Base-by-base conservation (phyloP, 2,797 vertebrate species). In the Trachurus trachurus region DNA sequence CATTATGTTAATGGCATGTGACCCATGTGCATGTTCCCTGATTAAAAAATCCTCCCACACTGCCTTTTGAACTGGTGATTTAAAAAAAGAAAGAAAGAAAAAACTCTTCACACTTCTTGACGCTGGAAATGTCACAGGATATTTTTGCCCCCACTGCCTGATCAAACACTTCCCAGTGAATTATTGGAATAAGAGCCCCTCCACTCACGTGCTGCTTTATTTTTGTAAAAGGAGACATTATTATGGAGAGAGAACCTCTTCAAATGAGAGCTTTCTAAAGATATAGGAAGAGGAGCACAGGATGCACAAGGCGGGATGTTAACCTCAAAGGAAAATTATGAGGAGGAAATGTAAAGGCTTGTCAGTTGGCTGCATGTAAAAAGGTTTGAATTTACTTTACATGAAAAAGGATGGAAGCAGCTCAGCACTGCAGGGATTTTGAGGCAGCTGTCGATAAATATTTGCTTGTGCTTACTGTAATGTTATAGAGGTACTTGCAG, bases 1-100 rank as follows among this genome's bases (percentile, higher is more conserved):
- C 75, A 78, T 89, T 88, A 89, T 85, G 85, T 76, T 90, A 87
- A 89, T 90, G 76, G 79, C 78, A 86, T 79, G 84, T 87, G 87
- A 81, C 80, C 76, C 67, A 71, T 86, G 79, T 85, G 81, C 73
- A 70, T 80, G 73, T 40, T 70, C 61, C 45, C 74, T 83, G 74
- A 87, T 89, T 85, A 83, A 77, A 77, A 78, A 90, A 89, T 91
- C 91, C 89, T 65, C 90, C 93, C 88, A 91, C 89, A 31, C 81
- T 82, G 72, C 78, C 84, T 84, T 93, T 91, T 89, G 87, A 88
- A 87, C 84, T 81, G 84, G 71, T 74, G 66, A 88, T 86, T 82
- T 83, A 29, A 87, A 87, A 70, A 56, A 76, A 91, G 62, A 37
- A 37, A 37, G 34, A 37, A 37, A 37, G 34, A 37, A 37, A 37